Evolutionary conservation across 2,797 vertebrate species (phyloP), one percentile per base, ranked within the genome.

Genomic region (Amazonetta brasiliensis): DNA sequence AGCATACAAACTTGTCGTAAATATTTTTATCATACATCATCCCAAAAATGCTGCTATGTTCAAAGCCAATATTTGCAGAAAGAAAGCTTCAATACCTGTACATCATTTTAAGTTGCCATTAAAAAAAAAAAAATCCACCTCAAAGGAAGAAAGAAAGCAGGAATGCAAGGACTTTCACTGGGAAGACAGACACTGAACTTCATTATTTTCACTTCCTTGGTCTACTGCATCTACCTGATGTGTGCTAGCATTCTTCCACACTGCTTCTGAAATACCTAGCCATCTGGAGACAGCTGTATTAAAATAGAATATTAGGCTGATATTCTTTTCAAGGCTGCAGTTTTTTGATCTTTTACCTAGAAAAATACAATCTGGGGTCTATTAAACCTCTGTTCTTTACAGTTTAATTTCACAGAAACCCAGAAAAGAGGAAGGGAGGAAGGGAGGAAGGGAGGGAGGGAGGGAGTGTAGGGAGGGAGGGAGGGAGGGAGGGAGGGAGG

Each of bases 181-280:
- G 6, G 39, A 68, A 5, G 31, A 69, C 8, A 14, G 63, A 26
- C 5, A 39, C 1, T 30, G 43, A 76, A 50, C 11, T 43, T 85
- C 2, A 12, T 75, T 87, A 41, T 44, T 50, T 39, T 88, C 52
- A 22, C 9, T 67, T 92, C 43, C 28, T 20, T 52, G 25, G 41
- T 59, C 23, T 58, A 10, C 23, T 74, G 6, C 12, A 33, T 15
- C n/a, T 62, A 41, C 5, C 3, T 7, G 52, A 64, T 0, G 3
- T 16, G 12, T 20, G 3, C 35, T 31, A 50, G 6, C 25, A 43
- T 80, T 93, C 46, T 77, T 23, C 13, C 30, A 48, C 18, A 41
- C 26, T 64, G 3, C 22, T 82, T 75, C 67, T 78, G 43, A 81
- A 89, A 74, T 55, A 83, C 3, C 7, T 21, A 59, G 12, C 21